These are phyloP conservation scores for Momotus momota DNA, from an alignment of 2,797 vertebrate genomes.

Conservation along the genomic window DNA sequence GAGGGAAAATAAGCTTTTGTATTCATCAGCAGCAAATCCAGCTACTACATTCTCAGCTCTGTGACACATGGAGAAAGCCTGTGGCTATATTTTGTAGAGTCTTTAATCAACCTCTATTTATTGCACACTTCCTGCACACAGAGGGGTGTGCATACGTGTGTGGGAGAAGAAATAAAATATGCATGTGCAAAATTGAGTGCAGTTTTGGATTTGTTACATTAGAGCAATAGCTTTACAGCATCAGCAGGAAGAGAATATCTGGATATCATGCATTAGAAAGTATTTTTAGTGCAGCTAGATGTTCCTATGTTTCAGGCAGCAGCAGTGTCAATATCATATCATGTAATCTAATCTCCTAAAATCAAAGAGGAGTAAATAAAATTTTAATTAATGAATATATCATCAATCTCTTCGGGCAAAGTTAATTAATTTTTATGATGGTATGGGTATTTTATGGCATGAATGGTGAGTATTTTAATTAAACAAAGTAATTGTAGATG, in stretches of 20 bases:
- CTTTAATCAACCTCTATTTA: neutral
- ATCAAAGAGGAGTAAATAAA: slow-evolving; percentile 28
- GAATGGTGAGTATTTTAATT: slow-evolving; percentile 83
- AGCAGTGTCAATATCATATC: neutral
- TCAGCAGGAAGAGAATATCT: neutral
- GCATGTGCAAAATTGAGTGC: neutral
- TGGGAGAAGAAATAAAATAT: neutral
- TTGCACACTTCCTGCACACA: neutral
- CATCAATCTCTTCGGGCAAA: slow-evolving; percentile 72
- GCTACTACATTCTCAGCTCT: neutral
- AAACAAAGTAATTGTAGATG: slow-evolving; percentile 78
- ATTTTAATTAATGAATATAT: slow-evolving; percentile 77
- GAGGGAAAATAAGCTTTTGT: neutral
- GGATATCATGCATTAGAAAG: neutral
- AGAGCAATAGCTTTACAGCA: neutral
- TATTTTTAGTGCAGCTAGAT: neutral
- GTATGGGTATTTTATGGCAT: slow-evolving; percentile 35
- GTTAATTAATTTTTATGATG: slow-evolving; percentile 82
- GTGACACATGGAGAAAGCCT: neutral
- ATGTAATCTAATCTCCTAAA: slow-evolving; percentile 52
- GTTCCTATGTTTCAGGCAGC: neutral
- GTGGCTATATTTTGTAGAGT: neutral
- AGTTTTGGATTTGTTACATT: neutral
- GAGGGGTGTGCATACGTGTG: accelerated
- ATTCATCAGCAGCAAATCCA: neutral